A percentile compares a stretch with the other conserved stretches of the same genome.
Conservation (phyloP, 2,797 vertebrate species). For the Crypturellus tataupa region DNA sequence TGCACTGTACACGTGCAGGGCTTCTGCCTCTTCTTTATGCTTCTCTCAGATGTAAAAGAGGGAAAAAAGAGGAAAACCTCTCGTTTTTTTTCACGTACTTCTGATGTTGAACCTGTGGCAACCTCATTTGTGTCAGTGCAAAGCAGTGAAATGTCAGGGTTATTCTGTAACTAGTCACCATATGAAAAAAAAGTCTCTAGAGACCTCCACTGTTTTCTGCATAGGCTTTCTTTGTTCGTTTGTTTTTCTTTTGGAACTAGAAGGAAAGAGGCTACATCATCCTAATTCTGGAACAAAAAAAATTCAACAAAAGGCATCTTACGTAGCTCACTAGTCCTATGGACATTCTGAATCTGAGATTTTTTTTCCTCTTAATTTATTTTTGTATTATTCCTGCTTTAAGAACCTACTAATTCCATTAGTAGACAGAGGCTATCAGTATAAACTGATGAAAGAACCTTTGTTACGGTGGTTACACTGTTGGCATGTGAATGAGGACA, state of each 20-base stretch:
- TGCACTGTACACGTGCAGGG: too few species aligned
- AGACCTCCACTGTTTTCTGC: not conserved
- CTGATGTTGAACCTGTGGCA: not conserved
- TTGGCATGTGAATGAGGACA: not conserved
- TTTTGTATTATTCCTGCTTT: not conserved
- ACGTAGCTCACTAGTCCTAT: not conserved
- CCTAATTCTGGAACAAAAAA: not conserved
- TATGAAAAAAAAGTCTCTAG: not conserved
- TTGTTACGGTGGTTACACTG: not conserved
- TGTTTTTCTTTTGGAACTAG: not conserved
- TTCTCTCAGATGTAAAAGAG: too few species aligned
- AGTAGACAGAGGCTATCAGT: not conserved
- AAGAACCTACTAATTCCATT: not conserved
- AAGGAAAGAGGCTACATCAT: not conserved
- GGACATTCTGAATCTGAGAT: not conserved
- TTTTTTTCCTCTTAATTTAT: not conserved
- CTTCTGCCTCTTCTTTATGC: too few species aligned
- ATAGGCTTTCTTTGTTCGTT: not conserved
- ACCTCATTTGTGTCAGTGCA: not conserved
- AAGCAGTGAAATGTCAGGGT: not conserved
- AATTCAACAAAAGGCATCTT: not conserved
- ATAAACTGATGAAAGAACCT: not conserved
- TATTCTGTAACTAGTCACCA: not conserved
- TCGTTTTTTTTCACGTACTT: too few species aligned
- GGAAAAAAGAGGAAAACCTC: too few species aligned